Evolutionary conservation across 2,888 invertebrate genomes (phyloP).

Genomic region (Pachliopta kotzebuea): DNA sequence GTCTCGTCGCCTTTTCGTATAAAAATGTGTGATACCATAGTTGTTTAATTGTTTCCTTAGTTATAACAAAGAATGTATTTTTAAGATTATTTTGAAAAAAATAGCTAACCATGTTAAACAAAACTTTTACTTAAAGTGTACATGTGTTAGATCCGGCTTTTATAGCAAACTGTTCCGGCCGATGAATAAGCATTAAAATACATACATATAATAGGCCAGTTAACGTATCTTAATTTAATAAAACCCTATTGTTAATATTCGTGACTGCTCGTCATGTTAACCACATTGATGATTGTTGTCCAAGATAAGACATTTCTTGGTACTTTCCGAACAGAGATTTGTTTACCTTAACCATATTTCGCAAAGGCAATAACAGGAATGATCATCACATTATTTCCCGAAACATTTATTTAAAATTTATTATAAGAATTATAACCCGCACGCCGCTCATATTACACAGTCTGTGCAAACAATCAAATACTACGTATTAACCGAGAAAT

Average conservation of each 20-base stretch:
- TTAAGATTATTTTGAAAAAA: neutral
- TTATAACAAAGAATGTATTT: no score
- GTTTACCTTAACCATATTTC: neutral
- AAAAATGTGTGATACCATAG: no score
- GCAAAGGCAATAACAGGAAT: neutral
- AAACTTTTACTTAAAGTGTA: neutral
- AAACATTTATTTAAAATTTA: neutral
- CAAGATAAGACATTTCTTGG: slow-evolving; percentile 13
- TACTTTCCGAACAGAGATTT: slow-evolving; percentile 1
- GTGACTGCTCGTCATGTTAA: slow-evolving; percentile 12
- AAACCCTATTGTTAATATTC: slow-evolving; percentile 13
- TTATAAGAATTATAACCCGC: neutral
- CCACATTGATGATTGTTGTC: slow-evolving; percentile 11
- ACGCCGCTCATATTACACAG: neutral
- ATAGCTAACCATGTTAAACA: neutral
- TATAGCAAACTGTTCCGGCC: neutral
- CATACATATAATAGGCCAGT: neutral
- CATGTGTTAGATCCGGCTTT: neutral
- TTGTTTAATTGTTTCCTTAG: no score
- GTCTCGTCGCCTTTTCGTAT: no score
- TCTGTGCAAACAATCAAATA: neutral
- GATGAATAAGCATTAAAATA: slow-evolving; percentile 14
- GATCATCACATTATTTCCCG: neutral
- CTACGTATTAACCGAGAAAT: neutral
- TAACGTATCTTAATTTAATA: slow-evolving; percentile 9